These are phyloP conservation scores for Pardalotus punctatus DNA, from an alignment of 2,113 vertebrate genomes.

Conservation along the genomic window DNA sequence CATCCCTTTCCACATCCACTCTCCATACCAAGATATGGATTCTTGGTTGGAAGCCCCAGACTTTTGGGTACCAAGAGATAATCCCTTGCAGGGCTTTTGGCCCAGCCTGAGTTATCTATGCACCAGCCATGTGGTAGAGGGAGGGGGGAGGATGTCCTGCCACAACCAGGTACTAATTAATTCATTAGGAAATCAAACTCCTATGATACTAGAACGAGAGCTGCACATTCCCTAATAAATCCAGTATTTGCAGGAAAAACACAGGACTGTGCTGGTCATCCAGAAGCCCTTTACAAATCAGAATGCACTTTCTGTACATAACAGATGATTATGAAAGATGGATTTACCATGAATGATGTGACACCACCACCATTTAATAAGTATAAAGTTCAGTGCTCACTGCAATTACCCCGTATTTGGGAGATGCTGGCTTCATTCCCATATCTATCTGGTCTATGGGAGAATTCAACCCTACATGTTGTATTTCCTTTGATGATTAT, in stretches of 20 bases:
- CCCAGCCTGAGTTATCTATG: too few relatives aligned
- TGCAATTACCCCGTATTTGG: not conserved
- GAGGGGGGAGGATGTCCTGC: too few relatives aligned
- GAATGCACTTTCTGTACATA: not conserved
- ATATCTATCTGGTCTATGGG: not conserved
- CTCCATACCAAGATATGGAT: too few relatives aligned
- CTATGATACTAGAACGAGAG: not conserved
- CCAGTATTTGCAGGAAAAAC: not conserved
- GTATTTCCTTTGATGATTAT: not conserved
- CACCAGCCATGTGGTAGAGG: too few relatives aligned
- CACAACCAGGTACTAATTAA: not conserved
- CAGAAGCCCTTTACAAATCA: not conserved
- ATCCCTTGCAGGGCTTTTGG: too few relatives aligned
- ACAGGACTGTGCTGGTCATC: not conserved
- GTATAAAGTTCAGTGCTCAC: not conserved
- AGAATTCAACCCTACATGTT: not conserved
- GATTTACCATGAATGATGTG: not conserved
- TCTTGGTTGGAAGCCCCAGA: too few relatives aligned
- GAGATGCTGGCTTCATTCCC: not conserved
- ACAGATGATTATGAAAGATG: not conserved
- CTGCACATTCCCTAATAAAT: not conserved
- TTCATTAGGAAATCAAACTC: not conserved
- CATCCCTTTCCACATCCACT: too few relatives aligned
- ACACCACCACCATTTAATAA: not conserved
- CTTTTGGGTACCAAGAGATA: too few relatives aligned